A percentile compares a stretch with the other conserved stretches of the same genome.
Evolutionary conservation across 2,888 invertebrate genomes (phyloP).

Genomic region (Leptogaster cylindrica): DNA sequence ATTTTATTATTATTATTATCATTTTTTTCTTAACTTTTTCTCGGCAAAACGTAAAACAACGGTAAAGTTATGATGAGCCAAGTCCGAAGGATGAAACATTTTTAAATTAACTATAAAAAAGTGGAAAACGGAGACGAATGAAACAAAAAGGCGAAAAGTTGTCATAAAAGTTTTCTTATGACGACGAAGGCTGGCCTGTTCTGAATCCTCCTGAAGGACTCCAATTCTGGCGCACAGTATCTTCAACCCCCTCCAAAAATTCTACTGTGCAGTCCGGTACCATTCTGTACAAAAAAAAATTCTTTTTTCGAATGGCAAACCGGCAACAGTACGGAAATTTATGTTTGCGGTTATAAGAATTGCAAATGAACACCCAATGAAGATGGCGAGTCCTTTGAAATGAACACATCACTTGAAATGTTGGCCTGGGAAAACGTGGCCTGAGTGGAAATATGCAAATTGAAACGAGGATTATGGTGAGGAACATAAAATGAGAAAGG

Average conservation of each 20-base stretch:
- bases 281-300: too few species aligned
- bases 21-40: too few species aligned
- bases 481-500: slow-evolving; percentile 40
- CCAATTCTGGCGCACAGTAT: too few species aligned
- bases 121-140: background rate
- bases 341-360: slow-evolving; percentile 42
- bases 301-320: slow-evolving; percentile 9
- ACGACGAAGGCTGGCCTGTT: too few species aligned
- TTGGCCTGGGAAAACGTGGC: slow-evolving; percentile 27
- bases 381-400: slow-evolving; percentile 38
- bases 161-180: slow-evolving; percentile 41
- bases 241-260: slow-evolving; percentile 20
- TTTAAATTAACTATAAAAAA: slow-evolving; percentile 33
- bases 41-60: too few species aligned
- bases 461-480: slow-evolving; percentile 30
- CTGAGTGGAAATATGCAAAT: slow-evolving; percentile 39
- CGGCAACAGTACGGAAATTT: slow-evolving; percentile 31
- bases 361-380: slow-evolving; percentile 41
- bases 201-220: too few species aligned
- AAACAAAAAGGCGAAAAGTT: slow-evolving; percentile 35
- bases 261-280: slow-evolving; percentile 21
- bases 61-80: slow-evolving; percentile 9
- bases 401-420: slow-evolving; percentile 25
- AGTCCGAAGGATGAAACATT: slow-evolving; percentile 13
- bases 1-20: too few species aligned